These are phyloP conservation scores for Agelaius phoeniceus DNA, from an alignment of 2,113 vertebrate genomes.

Conservation along the genomic window DNA sequence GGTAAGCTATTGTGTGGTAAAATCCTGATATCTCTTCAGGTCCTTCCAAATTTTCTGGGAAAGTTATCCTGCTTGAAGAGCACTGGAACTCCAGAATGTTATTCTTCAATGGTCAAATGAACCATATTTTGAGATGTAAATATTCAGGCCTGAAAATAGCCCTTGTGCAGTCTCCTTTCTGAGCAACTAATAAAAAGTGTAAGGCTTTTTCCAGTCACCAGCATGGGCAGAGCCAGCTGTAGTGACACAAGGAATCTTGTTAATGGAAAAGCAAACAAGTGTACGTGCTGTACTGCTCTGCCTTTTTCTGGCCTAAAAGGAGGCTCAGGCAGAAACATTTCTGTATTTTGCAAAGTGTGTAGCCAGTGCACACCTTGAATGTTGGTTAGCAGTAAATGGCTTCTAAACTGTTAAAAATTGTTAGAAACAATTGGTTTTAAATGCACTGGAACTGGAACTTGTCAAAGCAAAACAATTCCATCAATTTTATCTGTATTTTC, in stretches of 20 bases:
- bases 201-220: not conserved
- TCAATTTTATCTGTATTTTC: not conserved
- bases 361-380: not conserved
- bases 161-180: not conserved
- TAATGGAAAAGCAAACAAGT: not conserved
- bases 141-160: not conserved
- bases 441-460: not conserved
- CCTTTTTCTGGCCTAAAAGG: not conserved
- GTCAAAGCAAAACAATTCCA: not conserved
- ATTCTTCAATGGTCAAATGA: not conserved
- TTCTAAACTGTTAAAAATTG: not conserved
- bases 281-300: not conserved
- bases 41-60: not conserved
- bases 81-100: not conserved
- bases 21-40: not conserved
- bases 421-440: not conserved
- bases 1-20: not conserved
- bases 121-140: not conserved
- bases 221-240: not conserved
- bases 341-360: not conserved
- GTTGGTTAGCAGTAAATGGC: rapidly evolving
- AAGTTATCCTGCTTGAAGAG: not conserved
- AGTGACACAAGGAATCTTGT: not conserved
- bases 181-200: not conserved
- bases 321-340: not conserved